Conservation (phyloP, 2,797 vertebrate genomes). For the Sebastolobus alascanus region DNA sequence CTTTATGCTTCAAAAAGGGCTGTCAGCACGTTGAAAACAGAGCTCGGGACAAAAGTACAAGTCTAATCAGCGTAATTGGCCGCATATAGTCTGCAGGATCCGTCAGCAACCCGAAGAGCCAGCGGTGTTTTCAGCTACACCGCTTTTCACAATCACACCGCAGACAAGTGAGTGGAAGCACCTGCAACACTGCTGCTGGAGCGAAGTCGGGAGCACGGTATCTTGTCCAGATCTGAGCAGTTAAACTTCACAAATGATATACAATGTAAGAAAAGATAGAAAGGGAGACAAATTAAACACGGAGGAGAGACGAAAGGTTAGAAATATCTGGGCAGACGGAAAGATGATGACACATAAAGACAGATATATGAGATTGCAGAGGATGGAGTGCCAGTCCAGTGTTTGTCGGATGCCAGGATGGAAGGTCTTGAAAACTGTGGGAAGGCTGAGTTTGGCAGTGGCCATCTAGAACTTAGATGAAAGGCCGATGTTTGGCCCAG, state of each 20-base stretch:
- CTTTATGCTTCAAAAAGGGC: slow-evolving; percentile 57
- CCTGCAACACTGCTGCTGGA: slow-evolving; percentile 34
- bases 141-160: slow-evolving; percentile 46
- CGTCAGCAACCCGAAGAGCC: slow-evolving; percentile 33
- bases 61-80: slow-evolving; percentile 64
- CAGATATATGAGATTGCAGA: slow-evolving; percentile 46
- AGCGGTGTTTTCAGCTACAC: slow-evolving; percentile 29
- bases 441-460: slow-evolving; percentile 40
- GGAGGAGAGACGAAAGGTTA: slow-evolving; percentile 11
- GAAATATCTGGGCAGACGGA: slow-evolving; percentile 26
- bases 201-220: slow-evolving; percentile 22
- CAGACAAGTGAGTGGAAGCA: slow-evolving; percentile 47
- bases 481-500: slow-evolving; percentile 47
- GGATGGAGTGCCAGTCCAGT: slow-evolving; percentile 26
- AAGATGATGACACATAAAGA: slow-evolving; percentile 38
- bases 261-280: slow-evolving; percentile 32
- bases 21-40: slow-evolving; percentile 66
- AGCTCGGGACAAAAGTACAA: slow-evolving; percentile 58
- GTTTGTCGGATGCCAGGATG: slow-evolving; percentile 22
- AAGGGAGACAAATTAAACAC: slow-evolving; percentile 8
- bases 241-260: slow-evolving; percentile 26
- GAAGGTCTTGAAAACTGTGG: slow-evolving; percentile 19
- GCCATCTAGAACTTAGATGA: slow-evolving; percentile 50
- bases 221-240: slow-evolving; percentile 24
- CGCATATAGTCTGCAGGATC: slow-evolving; percentile 47